Evolutionary conservation across 2,888 invertebrate genomes (phyloP).

Genomic region (Luperina testacea): DNA sequence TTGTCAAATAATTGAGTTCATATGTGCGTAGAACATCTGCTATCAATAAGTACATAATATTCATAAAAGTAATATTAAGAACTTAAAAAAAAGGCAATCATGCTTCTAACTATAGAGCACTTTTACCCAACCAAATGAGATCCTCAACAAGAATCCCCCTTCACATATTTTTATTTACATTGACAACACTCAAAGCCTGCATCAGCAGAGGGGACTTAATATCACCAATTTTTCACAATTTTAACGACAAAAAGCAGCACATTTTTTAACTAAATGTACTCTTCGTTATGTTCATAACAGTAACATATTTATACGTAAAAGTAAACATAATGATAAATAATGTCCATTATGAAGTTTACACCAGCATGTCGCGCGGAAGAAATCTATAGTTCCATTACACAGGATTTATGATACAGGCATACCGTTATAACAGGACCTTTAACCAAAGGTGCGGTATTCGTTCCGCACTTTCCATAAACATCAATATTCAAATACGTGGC

Average conservation of each 20-base stretch:
- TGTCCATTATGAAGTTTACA: slow-evolving; percentile 51
- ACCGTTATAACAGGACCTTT: slow-evolving; percentile 67
- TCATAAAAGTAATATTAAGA: background rate
- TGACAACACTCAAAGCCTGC: slow-evolving; percentile 18
- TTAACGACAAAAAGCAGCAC: slow-evolving; percentile 36
- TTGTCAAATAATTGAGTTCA: background rate
- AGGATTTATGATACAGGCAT: slow-evolving; percentile 68
- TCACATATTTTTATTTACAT: slow-evolving; percentile 7
- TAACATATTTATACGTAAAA: slow-evolving; percentile 52
- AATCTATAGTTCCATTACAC: slow-evolving; percentile 71
- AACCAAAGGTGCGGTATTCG: slow-evolving; percentile 51
- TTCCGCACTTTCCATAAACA: slow-evolving; percentile 82
- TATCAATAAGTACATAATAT: background rate
- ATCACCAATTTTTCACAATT: slow-evolving; percentile 44
- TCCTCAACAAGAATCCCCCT: background rate
- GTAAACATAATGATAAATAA: slow-evolving; percentile 50
- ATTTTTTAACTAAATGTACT: slow-evolving; percentile 50
- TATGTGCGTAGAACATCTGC: background rate
- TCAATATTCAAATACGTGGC: slow-evolving; percentile 86
- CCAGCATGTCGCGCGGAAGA: slow-evolving; percentile 45
- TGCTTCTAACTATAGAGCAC: background rate
- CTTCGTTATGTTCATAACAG: slow-evolving; percentile 39
- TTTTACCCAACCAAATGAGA: background rate
- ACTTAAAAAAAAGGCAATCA: background rate
- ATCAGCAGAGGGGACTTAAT: slow-evolving; percentile 32